Evolutionary conservation across 2,797 vertebrate species (phyloP).

Genomic region (Mormyrus proboscirostris): DNA sequence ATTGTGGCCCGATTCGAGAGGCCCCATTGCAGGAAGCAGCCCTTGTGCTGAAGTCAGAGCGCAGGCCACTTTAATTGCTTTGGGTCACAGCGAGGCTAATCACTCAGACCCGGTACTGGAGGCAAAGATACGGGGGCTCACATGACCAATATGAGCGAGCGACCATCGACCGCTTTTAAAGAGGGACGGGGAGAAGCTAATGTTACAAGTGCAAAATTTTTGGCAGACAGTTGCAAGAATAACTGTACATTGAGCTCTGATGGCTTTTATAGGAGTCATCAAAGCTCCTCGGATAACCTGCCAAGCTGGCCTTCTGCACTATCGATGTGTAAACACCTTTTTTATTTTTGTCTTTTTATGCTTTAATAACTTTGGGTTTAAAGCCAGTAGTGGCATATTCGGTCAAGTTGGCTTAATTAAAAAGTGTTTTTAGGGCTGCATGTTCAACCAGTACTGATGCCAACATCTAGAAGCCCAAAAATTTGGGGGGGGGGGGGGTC

Average conservation of each 20-base stretch:
- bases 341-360: background rate
- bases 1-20: background rate
- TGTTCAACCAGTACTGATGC: background rate
- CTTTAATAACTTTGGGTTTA: background rate
- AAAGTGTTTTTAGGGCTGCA: background rate
- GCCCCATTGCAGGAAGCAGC: background rate
- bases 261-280: background rate
- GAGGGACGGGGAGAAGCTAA: background rate
- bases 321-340: background rate
- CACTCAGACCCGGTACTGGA: background rate
- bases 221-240: background rate
- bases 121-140: background rate
- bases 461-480: background rate
- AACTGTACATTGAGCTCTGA: background rate
- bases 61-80: background rate
- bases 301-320: background rate
- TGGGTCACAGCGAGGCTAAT: background rate
- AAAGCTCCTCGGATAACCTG: background rate
- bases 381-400: background rate
- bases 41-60: background rate
- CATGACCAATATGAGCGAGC: background rate
- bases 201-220: background rate
- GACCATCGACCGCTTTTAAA: slow-evolving; percentile 2
- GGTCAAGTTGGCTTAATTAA: background rate
- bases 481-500: background rate